A percentile compares a stretch with the other conserved stretches of the same genome.
Conservation (phyloP, 2,113 vertebrate genomes). For the Muscicapa adusta region DNA sequence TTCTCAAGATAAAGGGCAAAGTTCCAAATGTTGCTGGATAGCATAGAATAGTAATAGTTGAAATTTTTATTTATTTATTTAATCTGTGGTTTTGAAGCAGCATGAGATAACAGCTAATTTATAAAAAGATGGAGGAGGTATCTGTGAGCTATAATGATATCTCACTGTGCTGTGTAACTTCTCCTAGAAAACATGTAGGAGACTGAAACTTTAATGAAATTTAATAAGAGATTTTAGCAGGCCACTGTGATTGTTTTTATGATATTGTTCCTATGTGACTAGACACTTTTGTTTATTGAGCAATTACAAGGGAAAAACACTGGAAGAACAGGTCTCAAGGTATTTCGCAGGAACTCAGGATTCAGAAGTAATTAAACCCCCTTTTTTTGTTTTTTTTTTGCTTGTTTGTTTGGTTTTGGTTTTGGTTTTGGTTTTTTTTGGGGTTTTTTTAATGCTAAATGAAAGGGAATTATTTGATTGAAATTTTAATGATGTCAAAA, state of each 20-base stretch:
- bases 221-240: neutral
- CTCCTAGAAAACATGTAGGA: neutral
- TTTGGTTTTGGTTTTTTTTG: neutral
- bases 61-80: neutral
- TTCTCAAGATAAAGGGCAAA: neutral
- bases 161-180: neutral
- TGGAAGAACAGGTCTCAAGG: neutral
- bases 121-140: neutral
- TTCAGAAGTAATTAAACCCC: neutral
- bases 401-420: no score
- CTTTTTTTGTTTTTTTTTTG: neutral
- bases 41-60: neutral
- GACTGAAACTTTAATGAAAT: neutral
- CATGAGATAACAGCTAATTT: neutral
- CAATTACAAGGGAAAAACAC: neutral
- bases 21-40: neutral
- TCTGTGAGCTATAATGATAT: neutral
- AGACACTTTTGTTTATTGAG: neutral
- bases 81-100: neutral
- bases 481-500: neutral
- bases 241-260: neutral
- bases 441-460: neutral
- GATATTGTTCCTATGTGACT: neutral
- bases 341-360: neutral
- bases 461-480: neutral